Evolutionary conservation across 2,113 vertebrate species (phyloP).

Genomic region (Steatornis caripensis): DNA sequence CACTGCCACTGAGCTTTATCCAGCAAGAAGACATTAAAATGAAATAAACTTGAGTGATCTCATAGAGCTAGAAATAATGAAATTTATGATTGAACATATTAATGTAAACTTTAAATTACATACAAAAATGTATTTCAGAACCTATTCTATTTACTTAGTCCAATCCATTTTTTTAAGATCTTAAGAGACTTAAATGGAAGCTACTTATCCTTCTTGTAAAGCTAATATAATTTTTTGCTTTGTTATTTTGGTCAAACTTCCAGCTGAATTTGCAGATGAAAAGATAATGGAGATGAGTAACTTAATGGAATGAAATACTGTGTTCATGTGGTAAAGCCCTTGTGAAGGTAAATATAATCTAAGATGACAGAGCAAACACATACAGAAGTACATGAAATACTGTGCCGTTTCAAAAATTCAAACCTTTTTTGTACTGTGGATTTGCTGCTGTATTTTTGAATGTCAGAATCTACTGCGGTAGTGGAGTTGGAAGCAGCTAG

Average conservation of each 20-base stretch:
- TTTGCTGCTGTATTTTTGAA: neutral
- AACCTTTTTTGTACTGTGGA: neutral
- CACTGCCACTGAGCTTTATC: neutral
- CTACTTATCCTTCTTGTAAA: neutral
- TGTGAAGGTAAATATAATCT: neutral
- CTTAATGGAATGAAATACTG: neutral
- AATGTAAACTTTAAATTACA: neutral
- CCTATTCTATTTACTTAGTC: neutral
- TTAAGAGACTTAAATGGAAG: neutral
- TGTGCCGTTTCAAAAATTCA: neutral
- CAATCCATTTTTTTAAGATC: neutral
- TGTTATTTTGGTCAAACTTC: neutral
- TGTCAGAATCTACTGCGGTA: neutral
- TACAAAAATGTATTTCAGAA: neutral
- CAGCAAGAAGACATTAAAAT: neutral
- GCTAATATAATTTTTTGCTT: neutral
- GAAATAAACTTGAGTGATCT: neutral
- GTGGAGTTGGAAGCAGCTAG: neutral
- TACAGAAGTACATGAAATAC: neutral
- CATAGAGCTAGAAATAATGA: neutral
- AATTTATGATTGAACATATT: neutral
- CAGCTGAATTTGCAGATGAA: neutral
- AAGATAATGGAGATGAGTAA: neutral
- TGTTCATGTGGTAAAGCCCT: neutral
- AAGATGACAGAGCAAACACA: neutral